Conservation (phyloP, 64 coral and sea anemone species). For the Cladopsammia gracilis region DNA sequence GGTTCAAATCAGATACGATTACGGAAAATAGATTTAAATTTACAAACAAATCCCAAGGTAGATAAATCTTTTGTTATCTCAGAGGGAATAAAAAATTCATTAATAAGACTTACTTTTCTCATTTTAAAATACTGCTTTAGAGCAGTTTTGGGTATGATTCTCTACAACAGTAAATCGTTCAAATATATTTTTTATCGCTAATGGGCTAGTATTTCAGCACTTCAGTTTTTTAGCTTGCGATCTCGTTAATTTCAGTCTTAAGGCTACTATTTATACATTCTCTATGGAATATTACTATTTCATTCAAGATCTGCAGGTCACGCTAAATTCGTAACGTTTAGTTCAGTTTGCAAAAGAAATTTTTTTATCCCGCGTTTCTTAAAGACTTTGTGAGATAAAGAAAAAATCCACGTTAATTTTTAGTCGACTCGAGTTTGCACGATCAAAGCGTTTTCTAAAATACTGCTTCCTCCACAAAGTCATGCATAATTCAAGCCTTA, state of each 20-base stretch:
- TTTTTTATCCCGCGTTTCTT: not conserved
- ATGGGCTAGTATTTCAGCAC: no score
- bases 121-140: not conserved
- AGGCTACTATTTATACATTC: no score
- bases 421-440: no score
- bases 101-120: not conserved
- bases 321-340: not conserved
- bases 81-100: slow-evolving; percentile 8
- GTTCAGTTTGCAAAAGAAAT: not conserved
- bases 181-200: no score
- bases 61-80: slow-evolving; percentile 27
- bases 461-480: not conserved
- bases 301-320: not conserved
- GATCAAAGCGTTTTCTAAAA: no score
- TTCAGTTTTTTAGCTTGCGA: no score
- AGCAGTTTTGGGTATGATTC: not conserved
- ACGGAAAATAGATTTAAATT: slow-evolving; percentile 15
- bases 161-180: not conserved
- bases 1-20: not conserved
- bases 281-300: not conserved
- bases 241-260: no score
- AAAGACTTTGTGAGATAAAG: not conserved
- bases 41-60: not conserved
- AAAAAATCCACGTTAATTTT: not conserved
- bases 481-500: not conserved